Conservation (phyloP, 2,113 vertebrate genomes). For the Mus spicilegus region DNA sequence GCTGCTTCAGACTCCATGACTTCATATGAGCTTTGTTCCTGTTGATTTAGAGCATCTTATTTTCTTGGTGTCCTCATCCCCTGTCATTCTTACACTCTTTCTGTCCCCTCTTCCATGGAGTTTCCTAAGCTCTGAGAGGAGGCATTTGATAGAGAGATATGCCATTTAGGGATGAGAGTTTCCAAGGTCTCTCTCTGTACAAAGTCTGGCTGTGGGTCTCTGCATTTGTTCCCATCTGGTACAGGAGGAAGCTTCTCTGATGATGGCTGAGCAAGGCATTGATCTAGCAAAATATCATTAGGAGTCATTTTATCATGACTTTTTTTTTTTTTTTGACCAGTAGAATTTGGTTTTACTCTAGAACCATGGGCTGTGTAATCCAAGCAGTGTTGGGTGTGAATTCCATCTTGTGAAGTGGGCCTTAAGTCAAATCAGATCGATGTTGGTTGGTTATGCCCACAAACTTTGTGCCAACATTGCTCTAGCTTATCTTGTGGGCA, state of each 20-base stretch:
- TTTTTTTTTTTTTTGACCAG: not conserved
- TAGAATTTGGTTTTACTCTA: not conserved
- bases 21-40: not conserved
- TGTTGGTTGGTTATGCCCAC: not conserved
- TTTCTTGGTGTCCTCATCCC: not conserved
- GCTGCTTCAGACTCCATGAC: not conserved
- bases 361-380: not conserved
- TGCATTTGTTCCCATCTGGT: not conserved
- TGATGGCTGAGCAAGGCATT: not conserved
- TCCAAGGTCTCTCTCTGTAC: no score
- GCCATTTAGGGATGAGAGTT: no score
- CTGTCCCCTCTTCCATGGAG: no score
- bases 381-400: not conserved
- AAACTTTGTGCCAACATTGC: not conserved
- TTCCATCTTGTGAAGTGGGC: not conserved
- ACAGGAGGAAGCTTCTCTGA: not conserved
- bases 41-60: not conserved
- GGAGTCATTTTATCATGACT: not conserved
- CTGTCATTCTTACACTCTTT: no score
- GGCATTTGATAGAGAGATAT: no score
- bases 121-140: no score
- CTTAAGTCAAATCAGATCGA: not conserved
- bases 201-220: not conserved
- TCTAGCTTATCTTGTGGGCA: not conserved
- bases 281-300: not conserved